Evolutionary conservation across 2,888 invertebrate species (phyloP), one percentile per base, ranked within the genome.

Genomic region (Laothoe populi): DNA sequence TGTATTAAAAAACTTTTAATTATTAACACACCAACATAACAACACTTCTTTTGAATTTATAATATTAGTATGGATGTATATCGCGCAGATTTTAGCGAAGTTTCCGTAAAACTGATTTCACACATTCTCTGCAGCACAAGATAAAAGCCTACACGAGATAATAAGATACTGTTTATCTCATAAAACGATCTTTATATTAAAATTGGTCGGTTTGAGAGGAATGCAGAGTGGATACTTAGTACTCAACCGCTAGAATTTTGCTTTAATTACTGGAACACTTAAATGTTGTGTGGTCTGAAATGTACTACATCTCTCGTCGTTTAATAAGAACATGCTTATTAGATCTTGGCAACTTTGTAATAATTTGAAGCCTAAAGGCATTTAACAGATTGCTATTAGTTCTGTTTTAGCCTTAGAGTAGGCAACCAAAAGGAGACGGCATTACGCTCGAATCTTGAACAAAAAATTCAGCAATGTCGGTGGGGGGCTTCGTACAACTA

Each of bases 171-270:
- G 66, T 62, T 64, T 77, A 78, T 79, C 77, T 75, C 66, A 45
- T 70, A 71, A 73, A 74, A 67, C 64, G 64, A 79, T 79, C 74
- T 75, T 64, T 65, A 68, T 78, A 73, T 75, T 73, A 72, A 78
- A 78, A 71, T 75, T 70, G 66, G 60, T 49, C 31, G 57, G 62
- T 71, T 71, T 49, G 35, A 4, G 46, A 26, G 46, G 77, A 74
- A 78, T 79, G 65, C 62, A 61, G 69, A 69, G 63, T 59, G 13
- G 4, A 16, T 26, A 46, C 21, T 46, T 57, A 23, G 59, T 60
- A 23, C 58, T 60, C 48, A 60, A 35, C 45, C 45, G 10, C 24
- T 23, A 23, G 23, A 8, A 16, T 40, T 40, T 24, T 10, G 38
- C 48, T 40, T 40, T 53, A 53, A 53, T 53, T 53, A 35, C 53